Evolutionary conservation across 1,140 invertebrate genomes (phyloP).

Genomic region (Drosophila tropicalis): DNA sequence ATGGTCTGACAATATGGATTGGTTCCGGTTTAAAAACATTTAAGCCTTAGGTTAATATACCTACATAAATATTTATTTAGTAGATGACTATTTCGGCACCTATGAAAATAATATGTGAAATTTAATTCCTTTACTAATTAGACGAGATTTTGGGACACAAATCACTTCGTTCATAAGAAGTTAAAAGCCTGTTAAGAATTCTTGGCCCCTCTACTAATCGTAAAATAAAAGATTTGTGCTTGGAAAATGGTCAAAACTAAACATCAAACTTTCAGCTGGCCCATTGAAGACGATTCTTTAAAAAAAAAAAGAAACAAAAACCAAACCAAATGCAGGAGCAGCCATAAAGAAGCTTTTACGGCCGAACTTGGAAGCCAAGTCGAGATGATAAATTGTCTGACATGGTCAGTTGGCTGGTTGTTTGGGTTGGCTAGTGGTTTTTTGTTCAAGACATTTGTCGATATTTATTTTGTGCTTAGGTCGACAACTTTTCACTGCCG

Average conservation of each 20-base stretch:
- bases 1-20: too few relatives aligned
- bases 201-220: neutral
- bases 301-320: neutral
- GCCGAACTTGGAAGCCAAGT: constrained; percentile 50
- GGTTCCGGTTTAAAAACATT: too few relatives aligned
- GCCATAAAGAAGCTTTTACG: constrained; percentile 74
- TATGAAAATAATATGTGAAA: too few relatives aligned
- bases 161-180: constrained; percentile 25
- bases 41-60: too few relatives aligned
- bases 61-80: too few relatives aligned
- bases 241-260: neutral
- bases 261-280: constrained; percentile 25
- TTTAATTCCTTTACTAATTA: too few relatives aligned
- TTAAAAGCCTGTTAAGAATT: neutral
- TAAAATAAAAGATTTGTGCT: constrained; percentile 55
- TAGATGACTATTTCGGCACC: too few relatives aligned
- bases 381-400: constrained; percentile 70
- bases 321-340: constrained; percentile 56
- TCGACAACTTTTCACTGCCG: constrained; percentile 70
- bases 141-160: neutral
- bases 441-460: constrained; percentile 46
- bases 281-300: neutral
- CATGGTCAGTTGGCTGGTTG: constrained; percentile 54
- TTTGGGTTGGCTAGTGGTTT: neutral
- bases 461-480: constrained; percentile 54